These are phyloP conservation scores for Callinectes sapidus DNA, from an alignment of 2,888 invertebrate genomes.

Conservation along the genomic window DNA sequence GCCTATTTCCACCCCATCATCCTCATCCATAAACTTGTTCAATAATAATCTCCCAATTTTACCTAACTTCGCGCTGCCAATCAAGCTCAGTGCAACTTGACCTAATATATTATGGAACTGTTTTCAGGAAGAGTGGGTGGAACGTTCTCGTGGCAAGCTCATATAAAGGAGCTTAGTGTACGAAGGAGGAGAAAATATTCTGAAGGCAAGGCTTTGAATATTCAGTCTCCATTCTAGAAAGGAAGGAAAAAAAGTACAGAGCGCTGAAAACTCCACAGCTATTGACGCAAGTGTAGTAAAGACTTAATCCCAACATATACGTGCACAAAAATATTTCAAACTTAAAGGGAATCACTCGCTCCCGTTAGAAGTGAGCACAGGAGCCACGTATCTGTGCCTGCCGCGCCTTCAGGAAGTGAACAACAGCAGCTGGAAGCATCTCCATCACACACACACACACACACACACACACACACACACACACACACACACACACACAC, in stretches of 20 bases:
- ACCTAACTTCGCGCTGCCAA: too few species aligned
- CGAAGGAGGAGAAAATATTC: too few species aligned
- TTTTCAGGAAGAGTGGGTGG: too few species aligned
- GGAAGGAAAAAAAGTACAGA: not conserved
- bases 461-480: constrained; percentile 33
- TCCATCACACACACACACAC: constrained; percentile 4
- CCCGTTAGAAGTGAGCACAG: not conserved
- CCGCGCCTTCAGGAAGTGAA: not conserved
- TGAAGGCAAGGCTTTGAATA: not conserved
- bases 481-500: constrained; percentile 29
- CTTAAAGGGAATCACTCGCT: constrained; percentile 5
- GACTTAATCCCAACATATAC: constrained; percentile 6
- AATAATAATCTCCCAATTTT: too few species aligned
- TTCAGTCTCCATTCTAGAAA: not conserved
- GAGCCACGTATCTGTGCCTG: not conserved
- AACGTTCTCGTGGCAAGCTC: too few species aligned
- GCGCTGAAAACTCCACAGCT: not conserved
- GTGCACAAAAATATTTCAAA: not conserved
- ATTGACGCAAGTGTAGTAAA: not conserved
- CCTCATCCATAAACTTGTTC: too few species aligned
- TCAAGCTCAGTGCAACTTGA: too few species aligned
- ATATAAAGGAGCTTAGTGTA: too few species aligned
- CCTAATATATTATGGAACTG: too few species aligned
- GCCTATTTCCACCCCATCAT: too few species aligned
- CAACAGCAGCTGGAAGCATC: not conserved